phyloP scores from a whole-genome alignment of 2,888 invertebrate genomes.

The Pseudoips prasinana region DNA sequence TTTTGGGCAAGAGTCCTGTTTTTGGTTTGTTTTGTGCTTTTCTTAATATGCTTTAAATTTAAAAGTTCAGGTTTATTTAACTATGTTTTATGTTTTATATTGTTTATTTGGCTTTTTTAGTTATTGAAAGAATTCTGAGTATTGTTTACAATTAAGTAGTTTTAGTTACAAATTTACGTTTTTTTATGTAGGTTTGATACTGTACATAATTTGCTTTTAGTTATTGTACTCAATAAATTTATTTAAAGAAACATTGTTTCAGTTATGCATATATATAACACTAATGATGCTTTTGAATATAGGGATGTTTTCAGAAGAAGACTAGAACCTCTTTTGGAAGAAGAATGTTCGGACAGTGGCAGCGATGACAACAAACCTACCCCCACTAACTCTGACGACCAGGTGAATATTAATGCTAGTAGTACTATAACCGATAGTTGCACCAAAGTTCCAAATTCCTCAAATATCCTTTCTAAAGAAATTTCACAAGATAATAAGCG shows the following conservation, averaged over 20 bases:
- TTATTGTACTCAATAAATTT: no score
- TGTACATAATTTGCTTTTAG: no score
- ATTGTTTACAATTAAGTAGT: no score
- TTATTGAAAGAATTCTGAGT: no score
- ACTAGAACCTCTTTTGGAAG: constrained; percentile 91
- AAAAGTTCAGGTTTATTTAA: neutral
- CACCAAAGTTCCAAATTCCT: constrained; percentile 25
- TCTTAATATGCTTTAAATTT: neutral
- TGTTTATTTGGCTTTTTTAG: no score
- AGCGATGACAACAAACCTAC: constrained; percentile 74
- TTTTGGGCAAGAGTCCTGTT: no score
- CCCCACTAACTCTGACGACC: constrained; percentile 75
- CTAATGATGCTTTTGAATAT: constrained; percentile 22
- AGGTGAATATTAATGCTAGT: constrained; percentile 67
- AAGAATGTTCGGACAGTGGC: constrained; percentile 87
- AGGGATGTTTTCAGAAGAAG: constrained; percentile 85
- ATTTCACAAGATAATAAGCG: neutral
- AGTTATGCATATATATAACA: no score
- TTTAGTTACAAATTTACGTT: no score
- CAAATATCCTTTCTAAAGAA: constrained; percentile 3
- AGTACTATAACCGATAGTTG: constrained; percentile 15
- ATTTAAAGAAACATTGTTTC: no score
- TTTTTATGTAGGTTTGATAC: no score
- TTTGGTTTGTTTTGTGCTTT: neutral
- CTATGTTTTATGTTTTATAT: neutral